Conservation (phyloP, 2,888 invertebrate genomes). For the Calephelis perditalis region DNA sequence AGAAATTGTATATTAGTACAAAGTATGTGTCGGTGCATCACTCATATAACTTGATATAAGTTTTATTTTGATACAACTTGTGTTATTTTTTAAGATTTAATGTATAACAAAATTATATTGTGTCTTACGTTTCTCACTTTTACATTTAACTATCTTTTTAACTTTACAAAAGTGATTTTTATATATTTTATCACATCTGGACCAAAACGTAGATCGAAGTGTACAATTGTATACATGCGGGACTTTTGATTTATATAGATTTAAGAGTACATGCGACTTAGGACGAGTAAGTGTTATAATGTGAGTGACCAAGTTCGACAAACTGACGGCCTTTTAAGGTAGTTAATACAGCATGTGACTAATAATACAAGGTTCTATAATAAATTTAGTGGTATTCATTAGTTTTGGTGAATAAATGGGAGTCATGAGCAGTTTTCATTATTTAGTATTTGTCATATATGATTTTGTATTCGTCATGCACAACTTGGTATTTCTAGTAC, state of each 20-base stretch:
- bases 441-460: background rate
- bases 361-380: too few species aligned
- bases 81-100: conserved; percentile 32
- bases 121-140: conserved; percentile 13
- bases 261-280: conserved; percentile 12
- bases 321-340: background rate
- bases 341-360: too few species aligned
- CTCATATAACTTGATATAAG: conserved; percentile 32
- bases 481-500: background rate
- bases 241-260: conserved; percentile 12
- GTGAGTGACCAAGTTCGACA: background rate
- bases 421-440: too few species aligned
- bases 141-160: conserved; percentile 16
- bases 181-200: conserved; percentile 34
- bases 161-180: conserved; percentile 8
- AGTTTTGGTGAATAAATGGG: too few species aligned
- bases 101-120: conserved; percentile 2
- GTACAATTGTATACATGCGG: conserved; percentile 4
- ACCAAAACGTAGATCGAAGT: conserved; percentile 11
- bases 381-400: too few species aligned
- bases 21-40: conserved; percentile 48
- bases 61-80: conserved; percentile 65
- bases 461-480: background rate
- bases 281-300: conserved; percentile 3
- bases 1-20: conserved; percentile 73